Base-by-base conservation (phyloP, 92 coral and sea anemone genomes). In the Heliopora coerulea region DNA sequence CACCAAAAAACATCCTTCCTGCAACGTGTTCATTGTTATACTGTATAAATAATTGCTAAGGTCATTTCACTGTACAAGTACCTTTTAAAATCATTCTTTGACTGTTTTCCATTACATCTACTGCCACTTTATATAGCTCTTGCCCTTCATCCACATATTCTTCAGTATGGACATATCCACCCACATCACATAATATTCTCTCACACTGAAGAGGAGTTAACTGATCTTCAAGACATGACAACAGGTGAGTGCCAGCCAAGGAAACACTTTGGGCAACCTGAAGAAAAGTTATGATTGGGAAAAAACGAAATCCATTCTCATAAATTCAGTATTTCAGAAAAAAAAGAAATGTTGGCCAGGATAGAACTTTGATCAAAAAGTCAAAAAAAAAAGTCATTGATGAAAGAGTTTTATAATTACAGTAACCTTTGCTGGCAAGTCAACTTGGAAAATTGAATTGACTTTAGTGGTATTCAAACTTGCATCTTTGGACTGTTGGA, bases 111-210 rank as follows among this genome's bases (percentile, higher is more conserved):
- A 70, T 21, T 10, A 70, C 63, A 12, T 15, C 39, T 20, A 8
- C 42, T 8, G 77, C 44, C 62, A 54, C 41, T 14, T 54, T 30
- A 21, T 54, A 70, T 29, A 39, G 33, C 33, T 70, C 32, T 20
- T 52, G 74, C 32, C 34, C 46, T 2, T 32, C 33, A 3, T n/a
- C 20, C 15, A 29, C 26, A 52, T n/a, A 31, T 21, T 52, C 63
- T 33, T 50, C 49, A 12, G 25, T 23, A 8, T 28, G 24, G 18
- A 17, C 34, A 27, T 70, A 70, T 8, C 77, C 77, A 23, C 77
- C 77, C 11, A 70, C 77, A 32, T 70, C 77, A 54, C 30, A 52
- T 30, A 70, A 70, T 24, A 70, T 19, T 35, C 77, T 52, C 62
- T 70, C 49, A 41, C 77, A 39, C 57, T 70, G 77, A 30, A n/a